phyloP scores from a whole-genome alignment of 2,888 invertebrate species.

The Apamea epomidion region DNA sequence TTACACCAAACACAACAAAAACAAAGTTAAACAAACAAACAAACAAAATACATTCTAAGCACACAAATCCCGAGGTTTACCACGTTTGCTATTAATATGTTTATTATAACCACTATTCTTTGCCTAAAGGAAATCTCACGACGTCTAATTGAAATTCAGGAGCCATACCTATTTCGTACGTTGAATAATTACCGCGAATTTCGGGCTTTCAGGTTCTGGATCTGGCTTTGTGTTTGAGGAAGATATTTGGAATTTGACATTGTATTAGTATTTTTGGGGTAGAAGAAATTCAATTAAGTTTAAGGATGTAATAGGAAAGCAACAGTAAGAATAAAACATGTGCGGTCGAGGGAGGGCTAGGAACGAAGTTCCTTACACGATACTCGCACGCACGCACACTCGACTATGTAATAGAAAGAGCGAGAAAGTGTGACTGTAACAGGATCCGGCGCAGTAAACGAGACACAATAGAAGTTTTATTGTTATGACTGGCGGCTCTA shows the following conservation, averaged over 20 bases:
- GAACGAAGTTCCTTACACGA: neutral
- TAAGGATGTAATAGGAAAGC: constrained; percentile 4
- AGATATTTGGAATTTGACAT: constrained; percentile 9
- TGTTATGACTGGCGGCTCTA: too few relatives aligned
- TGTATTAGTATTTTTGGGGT: constrained; percentile 16
- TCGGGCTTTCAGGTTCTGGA: neutral
- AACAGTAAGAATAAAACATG: neutral
- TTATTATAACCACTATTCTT: constrained; percentile 49
- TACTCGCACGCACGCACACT: neutral
- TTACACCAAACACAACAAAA: constrained; percentile 12
- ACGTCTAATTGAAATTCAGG: constrained; percentile 68
- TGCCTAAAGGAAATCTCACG: constrained; percentile 53
- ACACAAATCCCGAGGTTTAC: constrained; percentile 33
- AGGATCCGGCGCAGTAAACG: too few relatives aligned
- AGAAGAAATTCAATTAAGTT: constrained; percentile 25
- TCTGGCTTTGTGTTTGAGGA: constrained; percentile 29
- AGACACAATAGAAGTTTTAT: too few relatives aligned
- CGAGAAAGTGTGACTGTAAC: too few relatives aligned
- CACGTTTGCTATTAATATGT: constrained; percentile 50
- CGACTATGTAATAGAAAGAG: too few relatives aligned
- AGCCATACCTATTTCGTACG: constrained; percentile 63
- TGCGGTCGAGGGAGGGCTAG: neutral
- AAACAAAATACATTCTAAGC: constrained; percentile 31
- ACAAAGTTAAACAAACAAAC: constrained; percentile 24
- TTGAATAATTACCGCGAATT: constrained; percentile 58